Base-by-base conservation (phyloP, 1,140 invertebrate species). In the Mycetomoellerius zeteki region DNA sequence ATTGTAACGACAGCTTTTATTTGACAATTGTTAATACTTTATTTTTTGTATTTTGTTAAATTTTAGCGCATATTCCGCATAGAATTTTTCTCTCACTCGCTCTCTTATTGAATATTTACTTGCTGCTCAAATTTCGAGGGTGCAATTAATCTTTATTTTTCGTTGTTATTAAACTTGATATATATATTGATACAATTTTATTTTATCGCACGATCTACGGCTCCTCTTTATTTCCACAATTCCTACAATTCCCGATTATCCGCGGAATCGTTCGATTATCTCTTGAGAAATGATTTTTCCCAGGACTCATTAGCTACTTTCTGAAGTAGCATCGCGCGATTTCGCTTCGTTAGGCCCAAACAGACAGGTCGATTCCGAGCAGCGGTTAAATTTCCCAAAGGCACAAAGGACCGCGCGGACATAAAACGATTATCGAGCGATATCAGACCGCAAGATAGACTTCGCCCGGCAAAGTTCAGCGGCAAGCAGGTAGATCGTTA, bases 381-480 rank as follows among this genome's bases (percentile, higher is more conserved):
- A 37, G 37, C 69, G 69, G 80, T 84, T 60, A 47, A 84, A 60
- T 75, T 60, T 62, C 69, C 56, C 80, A 75, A 60, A 47, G 80
- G 80, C 80, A 84, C 80, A 84, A 84, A 84, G 54, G 56, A 56
- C 47, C 43, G 37, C 37, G 75, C 65, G 37, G 69, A 73, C 33
- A 33, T 84, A 84, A 84, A 84, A 71, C 69, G 80, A 84, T 84
- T 84, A 84, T 84, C 80, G 80, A 84, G 5, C 52, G 80, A 73
- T 47, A 47, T 84, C 69, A 50, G 16, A 62, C 69, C 69, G 37
- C 69, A 52, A 27, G 54, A 73, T 50, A 60, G 56, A 73, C 54
- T n/a, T 81, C 21, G 21, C 24, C 33, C 54, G 24, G 24, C n/a
- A 8, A 84, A 84, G 80, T 62, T 84, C 69, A 75, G 27, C 54